Evolutionary conservation across 1,140 invertebrate species (phyloP), one percentile per base, ranked within the genome.

Genomic region (Catajapyx aquilonaris): DNA sequence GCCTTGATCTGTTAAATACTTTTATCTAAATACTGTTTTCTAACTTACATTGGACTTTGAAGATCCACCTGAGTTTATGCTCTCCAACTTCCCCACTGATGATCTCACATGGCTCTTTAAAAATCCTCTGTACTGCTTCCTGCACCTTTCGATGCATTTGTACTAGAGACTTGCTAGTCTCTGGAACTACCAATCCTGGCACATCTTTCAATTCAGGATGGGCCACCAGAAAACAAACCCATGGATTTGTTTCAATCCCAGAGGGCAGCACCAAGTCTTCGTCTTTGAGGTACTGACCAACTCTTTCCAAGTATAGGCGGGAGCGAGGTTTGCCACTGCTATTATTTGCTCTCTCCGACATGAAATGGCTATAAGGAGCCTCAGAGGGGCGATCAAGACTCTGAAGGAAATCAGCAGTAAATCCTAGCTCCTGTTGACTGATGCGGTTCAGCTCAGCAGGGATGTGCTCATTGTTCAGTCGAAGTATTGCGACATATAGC

Each of bases 361-460:
- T 41, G 20, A 44, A 32, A 43, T 46, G 38, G 11, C 32, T 42
- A 11, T 15, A 30, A 31, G 58, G 55, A 30, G 65, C 61, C 48
- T 69, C 69, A 41, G 38, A 35, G 33, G 54, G 48, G 28, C 50
- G 47, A 48, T 80, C 75, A 55, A 90, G 85, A 48, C 80, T 83
- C 41, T 81, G 71, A 3, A 91, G 57, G 57, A 91, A 91, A 48
- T 91, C 84, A 1, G 84, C 79, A 32, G 93, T 80, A 51, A 86
- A 81, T 10, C 73, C 71, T 1, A 88, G 60, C 53, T 93, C 86
- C 56, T 91, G 84, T 53, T 88, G 81, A 22, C 73, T 83, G 37
- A 84, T 72, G 56, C 77, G 76, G 17, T 68, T 73, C 38, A 60
- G 79, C 70, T 90, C 85, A 31, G 73, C 62, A 19, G 81, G 76